These are phyloP conservation scores for Habroteleia sp. DNA, from an alignment of 2,888 invertebrate species.

Conservation along the genomic window DNA sequence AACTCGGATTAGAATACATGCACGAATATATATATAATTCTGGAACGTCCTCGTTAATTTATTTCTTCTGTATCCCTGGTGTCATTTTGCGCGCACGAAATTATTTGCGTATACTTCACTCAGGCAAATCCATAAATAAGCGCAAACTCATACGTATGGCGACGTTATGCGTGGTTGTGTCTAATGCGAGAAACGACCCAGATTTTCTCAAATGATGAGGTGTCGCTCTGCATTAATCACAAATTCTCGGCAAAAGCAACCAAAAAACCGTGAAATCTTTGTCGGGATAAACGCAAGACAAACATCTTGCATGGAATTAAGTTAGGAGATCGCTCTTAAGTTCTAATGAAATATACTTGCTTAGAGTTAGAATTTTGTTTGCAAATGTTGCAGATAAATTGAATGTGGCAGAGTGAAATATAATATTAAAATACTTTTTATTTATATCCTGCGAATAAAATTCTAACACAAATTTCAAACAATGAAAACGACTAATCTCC, in stretches of 20 bases:
- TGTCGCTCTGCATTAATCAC: conserved; percentile 61
- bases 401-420: too few species aligned
- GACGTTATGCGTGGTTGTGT: conserved; percentile 55
- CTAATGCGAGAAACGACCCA: conserved; percentile 63
- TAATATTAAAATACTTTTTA: too few species aligned
- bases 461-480: too few species aligned
- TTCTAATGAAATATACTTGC: too few species aligned
- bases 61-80: conserved; percentile 44
- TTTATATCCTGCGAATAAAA: too few species aligned
- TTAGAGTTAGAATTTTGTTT: too few species aligned
- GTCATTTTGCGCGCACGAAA: conserved; percentile 41
- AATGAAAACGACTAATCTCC: too few species aligned
- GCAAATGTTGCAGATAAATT: too few species aligned
- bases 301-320: too few species aligned
- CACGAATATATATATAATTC: too few species aligned
- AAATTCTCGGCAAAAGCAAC: conserved; percentile 30
- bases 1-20: conserved; percentile 22
- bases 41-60: conserved; percentile 33
- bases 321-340: too few species aligned
- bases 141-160: conserved; percentile 56
- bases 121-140: conserved; percentile 63
- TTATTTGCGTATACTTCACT: conserved; percentile 60
- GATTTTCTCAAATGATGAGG: conserved; percentile 61
- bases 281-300: too few species aligned
- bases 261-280: conserved; percentile 15